Evolutionary conservation across 2,888 invertebrate genomes (phyloP).

Genomic region (Machimus rusticus): DNA sequence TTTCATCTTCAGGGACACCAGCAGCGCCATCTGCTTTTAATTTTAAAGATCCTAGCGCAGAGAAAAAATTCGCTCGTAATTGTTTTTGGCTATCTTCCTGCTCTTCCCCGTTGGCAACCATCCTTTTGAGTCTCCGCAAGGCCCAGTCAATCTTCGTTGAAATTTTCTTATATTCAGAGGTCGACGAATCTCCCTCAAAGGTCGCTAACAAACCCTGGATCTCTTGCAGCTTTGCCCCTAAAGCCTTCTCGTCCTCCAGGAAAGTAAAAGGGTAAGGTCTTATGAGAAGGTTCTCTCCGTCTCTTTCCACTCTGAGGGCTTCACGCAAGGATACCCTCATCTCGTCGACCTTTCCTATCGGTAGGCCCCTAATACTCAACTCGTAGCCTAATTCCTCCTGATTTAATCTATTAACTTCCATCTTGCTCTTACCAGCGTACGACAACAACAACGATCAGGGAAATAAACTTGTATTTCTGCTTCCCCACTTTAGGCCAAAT

Average conservation of each 20-base stretch:
- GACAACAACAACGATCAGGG: too few species aligned
- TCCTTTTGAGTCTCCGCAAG: background rate
- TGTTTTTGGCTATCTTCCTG: background rate
- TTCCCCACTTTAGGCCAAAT: too few species aligned
- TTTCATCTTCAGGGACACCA: too few species aligned
- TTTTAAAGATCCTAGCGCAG: background rate
- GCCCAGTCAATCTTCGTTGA: background rate
- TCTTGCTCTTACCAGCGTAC: background rate
- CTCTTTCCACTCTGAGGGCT: background rate
- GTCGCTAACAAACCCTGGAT: background rate
- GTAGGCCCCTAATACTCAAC: background rate
- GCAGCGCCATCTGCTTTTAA: background rate
- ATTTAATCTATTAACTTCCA: background rate
- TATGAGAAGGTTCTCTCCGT: background rate
- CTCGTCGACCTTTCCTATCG: background rate
- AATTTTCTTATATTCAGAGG: background rate
- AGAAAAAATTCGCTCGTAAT: background rate
- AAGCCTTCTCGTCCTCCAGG: background rate
- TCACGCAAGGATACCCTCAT: background rate
- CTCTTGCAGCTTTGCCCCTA: background rate
- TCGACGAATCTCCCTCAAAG: background rate
- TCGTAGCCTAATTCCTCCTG: background rate
- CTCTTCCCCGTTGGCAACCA: background rate
- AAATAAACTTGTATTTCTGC: too few species aligned
- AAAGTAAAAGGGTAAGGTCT: background rate